Evolutionary conservation across 1,140 invertebrate species (phyloP), one percentile per base, ranked within the genome.

Genomic region (Lucilia sericata): DNA sequence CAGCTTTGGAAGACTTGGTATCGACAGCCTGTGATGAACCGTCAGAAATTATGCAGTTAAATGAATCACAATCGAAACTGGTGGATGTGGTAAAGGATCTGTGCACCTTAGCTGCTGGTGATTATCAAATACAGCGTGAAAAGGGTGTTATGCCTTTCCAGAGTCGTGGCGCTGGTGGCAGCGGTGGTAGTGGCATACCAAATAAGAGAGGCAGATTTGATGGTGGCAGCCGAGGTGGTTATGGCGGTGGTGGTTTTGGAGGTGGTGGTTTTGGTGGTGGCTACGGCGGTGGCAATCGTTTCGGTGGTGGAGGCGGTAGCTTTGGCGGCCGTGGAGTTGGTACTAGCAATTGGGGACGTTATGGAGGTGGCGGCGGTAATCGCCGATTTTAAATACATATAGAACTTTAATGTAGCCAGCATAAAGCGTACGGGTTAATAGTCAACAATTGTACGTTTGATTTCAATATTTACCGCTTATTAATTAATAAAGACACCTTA

Each of bases 1-100:
- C 98, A 0, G 95, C 96, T 1, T 89, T 99, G 3, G 98, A 99
- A 92, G 93, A 94, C 85, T 91, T 99, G 0, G 95, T 99, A 1
- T 93, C 98, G 7, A 91, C 94, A 75, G 95, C 95, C 0, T 94
- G 96, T 5, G 92, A 94, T 82, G 93, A 97, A 85, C 98, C 98
- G 0, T 95, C 97, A 87, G 91, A 92, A 21, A 92, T 95, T 34
- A 86, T 94, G 14, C 92, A 93, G 70, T 90, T 94, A 25, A 92
- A 91, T 85, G 91, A 92, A 0, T 85, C 91, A 2, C 93, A 95
- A 85, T 91, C 92, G 83, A 94, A 94, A 86, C 92, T 95, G 1
- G 87, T 96, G 13, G 87, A 90, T 12, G 93, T 95, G 9, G 92
- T 97, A 2, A 94, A 93, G 86, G 92, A 93, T 25, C 88, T 97